phyloP scores from a whole-genome alignment of 2,113 vertebrate species.

The Acrocephalus arundinaceus region DNA sequence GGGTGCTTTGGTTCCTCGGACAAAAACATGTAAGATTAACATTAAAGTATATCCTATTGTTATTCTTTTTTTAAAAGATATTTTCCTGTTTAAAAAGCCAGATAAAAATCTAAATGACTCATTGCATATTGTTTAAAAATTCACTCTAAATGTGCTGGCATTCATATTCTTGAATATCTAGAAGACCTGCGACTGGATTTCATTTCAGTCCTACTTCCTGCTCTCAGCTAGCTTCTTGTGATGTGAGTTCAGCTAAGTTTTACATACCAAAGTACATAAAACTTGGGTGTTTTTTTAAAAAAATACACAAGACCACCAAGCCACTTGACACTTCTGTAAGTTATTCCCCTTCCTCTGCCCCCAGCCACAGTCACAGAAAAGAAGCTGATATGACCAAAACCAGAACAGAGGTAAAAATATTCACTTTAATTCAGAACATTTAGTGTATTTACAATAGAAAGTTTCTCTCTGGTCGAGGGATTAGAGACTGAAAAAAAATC shows the following conservation, averaged over 20 bases:
- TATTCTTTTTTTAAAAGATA: neutral
- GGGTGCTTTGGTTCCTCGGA: fast-evolving
- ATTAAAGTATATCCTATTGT: neutral
- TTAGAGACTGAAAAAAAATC: neutral
- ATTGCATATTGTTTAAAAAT: neutral
- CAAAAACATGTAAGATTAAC: neutral
- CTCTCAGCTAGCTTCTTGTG: neutral
- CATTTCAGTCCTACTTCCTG: neutral
- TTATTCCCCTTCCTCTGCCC: neutral
- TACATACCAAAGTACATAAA: neutral
- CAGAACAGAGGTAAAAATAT: neutral
- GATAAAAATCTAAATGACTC: neutral
- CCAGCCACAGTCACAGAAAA: neutral
- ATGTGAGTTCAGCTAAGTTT: neutral
- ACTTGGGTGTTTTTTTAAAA: neutral
- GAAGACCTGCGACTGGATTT: neutral
- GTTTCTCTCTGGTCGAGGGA: neutral
- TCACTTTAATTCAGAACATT: conserved; percentile 32
- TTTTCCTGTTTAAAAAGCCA: neutral
- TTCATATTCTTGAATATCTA: neutral
- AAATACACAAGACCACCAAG: neutral
- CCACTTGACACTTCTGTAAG: neutral
- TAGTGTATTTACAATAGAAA: conserved; percentile 62
- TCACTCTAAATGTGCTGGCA: neutral
- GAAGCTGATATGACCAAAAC: neutral